These are phyloP conservation scores for Pluvianellus socialis DNA, from an alignment of 2,113 vertebrate genomes.

Conservation along the genomic window DNA sequence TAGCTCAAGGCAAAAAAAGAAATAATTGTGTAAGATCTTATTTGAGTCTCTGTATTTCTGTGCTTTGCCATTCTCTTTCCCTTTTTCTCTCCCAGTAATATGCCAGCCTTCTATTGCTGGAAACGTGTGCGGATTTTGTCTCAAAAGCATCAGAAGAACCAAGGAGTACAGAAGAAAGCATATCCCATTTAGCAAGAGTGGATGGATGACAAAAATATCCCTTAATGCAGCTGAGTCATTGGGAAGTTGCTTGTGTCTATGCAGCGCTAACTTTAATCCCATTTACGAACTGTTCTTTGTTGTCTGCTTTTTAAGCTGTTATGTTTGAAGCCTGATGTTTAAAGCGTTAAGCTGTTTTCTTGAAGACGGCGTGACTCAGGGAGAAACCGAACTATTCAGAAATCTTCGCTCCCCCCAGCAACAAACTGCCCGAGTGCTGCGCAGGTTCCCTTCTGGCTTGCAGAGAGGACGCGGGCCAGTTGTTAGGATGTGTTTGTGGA, in stretches of 20 bases:
- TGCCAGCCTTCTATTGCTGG: not conserved
- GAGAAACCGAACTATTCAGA: not conserved
- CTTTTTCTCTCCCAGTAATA: not conserved
- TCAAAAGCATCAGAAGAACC: not conserved
- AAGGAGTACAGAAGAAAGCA: not conserved
- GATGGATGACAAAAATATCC: not conserved
- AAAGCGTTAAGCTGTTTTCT: not conserved
- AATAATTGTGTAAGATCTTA: not conserved
- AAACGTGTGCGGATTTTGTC: not conserved
- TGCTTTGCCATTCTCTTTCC: not conserved
- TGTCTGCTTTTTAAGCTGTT: not conserved
- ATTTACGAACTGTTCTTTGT: not conserved
- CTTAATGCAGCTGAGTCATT: not conserved
- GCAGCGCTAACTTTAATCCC: not conserved
- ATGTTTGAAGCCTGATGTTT: not conserved
- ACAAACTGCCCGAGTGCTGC: not conserved
- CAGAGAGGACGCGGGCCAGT: fast-evolving
- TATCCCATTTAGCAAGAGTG: not conserved
- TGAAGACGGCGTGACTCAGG: not conserved
- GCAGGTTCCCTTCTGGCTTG: not conserved
- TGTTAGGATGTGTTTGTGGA: not conserved
- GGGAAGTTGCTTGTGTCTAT: not conserved
- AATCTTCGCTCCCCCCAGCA: not conserved
- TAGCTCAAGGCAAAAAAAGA: not conserved
- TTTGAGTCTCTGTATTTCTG: not conserved